Evolutionary conservation across 2,113 vertebrate genomes (phyloP).

Genomic region (Ornithorhynchus anatinus): DNA sequence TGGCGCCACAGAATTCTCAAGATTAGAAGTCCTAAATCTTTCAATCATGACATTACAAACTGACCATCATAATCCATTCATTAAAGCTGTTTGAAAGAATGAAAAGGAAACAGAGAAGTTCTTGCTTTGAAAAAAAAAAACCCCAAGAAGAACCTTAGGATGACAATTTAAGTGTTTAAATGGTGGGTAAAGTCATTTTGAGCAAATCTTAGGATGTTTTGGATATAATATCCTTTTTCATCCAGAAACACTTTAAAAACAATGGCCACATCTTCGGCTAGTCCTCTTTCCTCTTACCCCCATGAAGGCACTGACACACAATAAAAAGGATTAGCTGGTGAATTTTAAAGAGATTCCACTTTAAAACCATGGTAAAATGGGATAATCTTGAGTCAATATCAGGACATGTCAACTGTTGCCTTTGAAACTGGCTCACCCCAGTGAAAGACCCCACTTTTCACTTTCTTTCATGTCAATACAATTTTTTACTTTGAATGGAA

Average conservation of each 20-base stretch:
- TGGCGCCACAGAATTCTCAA: conserved; percentile 67
- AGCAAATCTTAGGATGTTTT: conserved; percentile 50
- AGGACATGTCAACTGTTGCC: not conserved
- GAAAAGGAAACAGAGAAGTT: conserved; percentile 31
- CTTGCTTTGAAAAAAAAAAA: conserved; percentile 40
- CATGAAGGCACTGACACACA: not conserved
- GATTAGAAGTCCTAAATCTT: conserved; percentile 68
- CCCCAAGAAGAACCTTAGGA: no score
- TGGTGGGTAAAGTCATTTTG: conserved; percentile 19
- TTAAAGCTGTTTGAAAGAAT: conserved; percentile 44
- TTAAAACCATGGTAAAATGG: conserved; percentile 19
- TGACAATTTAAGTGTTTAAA: conserved; percentile 53
- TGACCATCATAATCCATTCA: conserved; percentile 64
- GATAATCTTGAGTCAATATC: not conserved
- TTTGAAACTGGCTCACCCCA: not conserved
- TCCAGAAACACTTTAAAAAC: conserved; percentile 13
- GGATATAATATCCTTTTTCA: conserved; percentile 16
- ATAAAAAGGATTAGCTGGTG: conserved; percentile 31
- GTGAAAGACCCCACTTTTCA: not conserved
- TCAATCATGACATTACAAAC: conserved; percentile 65
- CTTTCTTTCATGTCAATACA: not conserved
- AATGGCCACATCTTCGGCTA: not conserved
- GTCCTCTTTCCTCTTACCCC: not conserved
- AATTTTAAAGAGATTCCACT: conserved; percentile 47
- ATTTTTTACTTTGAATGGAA: not conserved